These are phyloP conservation scores for Synanthedon formicaeformis DNA, from an alignment of 2,888 invertebrate genomes.

Conservation along the genomic window DNA sequence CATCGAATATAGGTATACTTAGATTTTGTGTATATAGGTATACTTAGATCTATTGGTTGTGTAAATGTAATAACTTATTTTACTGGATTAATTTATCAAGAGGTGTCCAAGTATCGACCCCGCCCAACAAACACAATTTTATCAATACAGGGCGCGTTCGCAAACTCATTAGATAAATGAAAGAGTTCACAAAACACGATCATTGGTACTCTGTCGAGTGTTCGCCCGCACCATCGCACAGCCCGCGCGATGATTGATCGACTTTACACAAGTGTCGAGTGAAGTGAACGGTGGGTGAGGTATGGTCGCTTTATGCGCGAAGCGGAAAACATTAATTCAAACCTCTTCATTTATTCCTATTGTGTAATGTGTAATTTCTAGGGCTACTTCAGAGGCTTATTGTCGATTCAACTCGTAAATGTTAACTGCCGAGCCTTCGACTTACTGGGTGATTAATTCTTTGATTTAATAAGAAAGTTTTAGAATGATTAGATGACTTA, in stretches of 20 bases:
- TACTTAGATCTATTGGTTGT: background rate
- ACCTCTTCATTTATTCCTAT: too few species aligned
- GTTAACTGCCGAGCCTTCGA: too few species aligned
- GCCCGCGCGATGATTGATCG: conserved; percentile 44
- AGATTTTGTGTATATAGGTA: too few species aligned
- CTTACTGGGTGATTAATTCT: too few species aligned
- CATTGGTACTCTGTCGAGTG: conserved; percentile 14
- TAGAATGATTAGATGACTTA: too few species aligned
- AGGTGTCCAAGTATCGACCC: conserved; percentile 33
- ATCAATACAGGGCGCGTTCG: conserved; percentile 9
- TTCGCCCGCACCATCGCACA: conserved; percentile 11
- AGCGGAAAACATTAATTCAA: background rate
- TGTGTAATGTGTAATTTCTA: too few species aligned
- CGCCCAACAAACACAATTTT: conserved; percentile 26
- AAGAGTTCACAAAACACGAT: conserved; percentile 56
- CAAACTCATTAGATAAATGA: conserved; percentile 64
- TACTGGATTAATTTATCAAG: conserved; percentile 47
- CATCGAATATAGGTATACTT: too few species aligned
- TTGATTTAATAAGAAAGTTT: too few species aligned
- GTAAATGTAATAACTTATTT: conserved; percentile 12
- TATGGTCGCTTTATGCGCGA: conserved; percentile 1
- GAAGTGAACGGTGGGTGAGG: background rate
- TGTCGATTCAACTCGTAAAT: too few species aligned
- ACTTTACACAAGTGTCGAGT: conserved; percentile 7
- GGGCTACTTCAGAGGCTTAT: too few species aligned